phyloP scores from a whole-genome alignment of 1,140 invertebrate genomes.

The Dysdera silvatica region DNA sequence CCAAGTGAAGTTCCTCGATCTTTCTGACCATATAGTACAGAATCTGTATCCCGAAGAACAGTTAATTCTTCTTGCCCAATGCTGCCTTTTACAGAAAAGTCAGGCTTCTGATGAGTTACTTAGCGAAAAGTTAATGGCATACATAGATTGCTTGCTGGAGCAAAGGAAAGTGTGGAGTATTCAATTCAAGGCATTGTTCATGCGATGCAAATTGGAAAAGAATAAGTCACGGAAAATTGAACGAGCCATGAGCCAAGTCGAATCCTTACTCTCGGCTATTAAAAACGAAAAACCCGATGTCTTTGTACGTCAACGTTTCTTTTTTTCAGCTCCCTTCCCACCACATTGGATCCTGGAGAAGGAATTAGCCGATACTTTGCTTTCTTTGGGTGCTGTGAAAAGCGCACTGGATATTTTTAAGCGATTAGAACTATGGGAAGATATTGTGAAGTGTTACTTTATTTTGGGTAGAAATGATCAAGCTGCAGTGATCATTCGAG shows the following conservation, averaged over 20 bases:
- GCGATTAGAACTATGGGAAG: slow-evolving; percentile 77
- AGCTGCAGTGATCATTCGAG: slow-evolving; percentile 75
- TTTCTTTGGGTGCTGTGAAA: slow-evolving; percentile 72
- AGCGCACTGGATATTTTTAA: slow-evolving; percentile 77
- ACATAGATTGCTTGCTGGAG: slow-evolving; percentile 46
- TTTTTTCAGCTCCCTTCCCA: slow-evolving; percentile 50
- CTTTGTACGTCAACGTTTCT: slow-evolving; percentile 47
- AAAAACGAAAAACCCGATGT: slow-evolving; percentile 44
- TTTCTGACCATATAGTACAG: slow-evolving; percentile 47
- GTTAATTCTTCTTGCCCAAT: slow-evolving; percentile 60
- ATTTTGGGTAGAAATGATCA: slow-evolving; percentile 39
- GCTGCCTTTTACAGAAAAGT: slow-evolving; percentile 57
- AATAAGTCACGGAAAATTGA: slow-evolving; percentile 70
- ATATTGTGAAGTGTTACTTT: slow-evolving; percentile 84
- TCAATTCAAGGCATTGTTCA: slow-evolving; percentile 57
- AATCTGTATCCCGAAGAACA: slow-evolving; percentile 66
- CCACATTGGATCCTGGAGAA: slow-evolving; percentile 66
- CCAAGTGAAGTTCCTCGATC: slow-evolving; percentile 61
- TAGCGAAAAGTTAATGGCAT: slow-evolving; percentile 69
- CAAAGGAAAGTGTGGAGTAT: slow-evolving; percentile 53
- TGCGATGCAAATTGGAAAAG: slow-evolving; percentile 67
- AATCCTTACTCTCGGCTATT: slow-evolving; percentile 61
- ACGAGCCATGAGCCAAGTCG: slow-evolving; percentile 71
- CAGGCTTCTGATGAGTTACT: slow-evolving; percentile 67
- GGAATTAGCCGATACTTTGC: slow-evolving; percentile 65